Evolutionary conservation across 2,797 vertebrate genomes (phyloP).

Genomic region (Danio tinwini): DNA sequence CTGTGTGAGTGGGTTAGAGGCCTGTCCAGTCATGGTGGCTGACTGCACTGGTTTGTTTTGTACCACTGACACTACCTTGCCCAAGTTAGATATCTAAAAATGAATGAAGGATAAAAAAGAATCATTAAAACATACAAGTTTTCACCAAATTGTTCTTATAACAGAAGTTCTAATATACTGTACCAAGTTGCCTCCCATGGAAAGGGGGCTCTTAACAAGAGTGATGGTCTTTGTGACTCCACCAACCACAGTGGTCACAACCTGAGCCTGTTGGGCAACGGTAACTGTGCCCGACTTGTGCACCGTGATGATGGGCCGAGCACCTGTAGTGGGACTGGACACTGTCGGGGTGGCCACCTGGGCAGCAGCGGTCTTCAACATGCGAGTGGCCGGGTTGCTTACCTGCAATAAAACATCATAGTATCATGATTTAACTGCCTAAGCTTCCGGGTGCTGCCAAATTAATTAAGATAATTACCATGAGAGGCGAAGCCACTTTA

Average conservation of each 20-base stretch:
- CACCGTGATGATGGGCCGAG: slow-evolving; percentile 94
- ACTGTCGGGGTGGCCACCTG: slow-evolving; percentile 87
- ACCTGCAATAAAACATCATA: slow-evolving; percentile 74
- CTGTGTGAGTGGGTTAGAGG: slow-evolving; percentile 88
- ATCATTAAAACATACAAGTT: background rate
- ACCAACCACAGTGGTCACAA: slow-evolving; percentile 93
- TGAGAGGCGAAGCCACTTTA: slow-evolving; percentile 90
- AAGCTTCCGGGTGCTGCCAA: background rate
- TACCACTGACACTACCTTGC: slow-evolving; percentile 94
- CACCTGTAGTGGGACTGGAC: slow-evolving; percentile 81
- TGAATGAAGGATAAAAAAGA: slow-evolving; percentile 1
- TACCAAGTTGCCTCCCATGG: slow-evolving; percentile 90
- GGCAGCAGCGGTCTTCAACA: slow-evolving; percentile 94
- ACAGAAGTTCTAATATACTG: slow-evolving; percentile 46
- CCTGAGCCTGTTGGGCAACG: slow-evolving; percentile 93
- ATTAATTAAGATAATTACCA: slow-evolving; percentile 75
- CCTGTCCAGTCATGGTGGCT: slow-evolving; percentile 87
- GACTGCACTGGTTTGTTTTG: slow-evolving; percentile 94
- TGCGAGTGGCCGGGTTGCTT: slow-evolving; percentile 92
- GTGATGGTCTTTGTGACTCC: slow-evolving; percentile 97
- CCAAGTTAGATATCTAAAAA: slow-evolving; percentile 90
- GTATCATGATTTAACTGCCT: background rate
- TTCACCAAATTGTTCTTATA: too few species aligned
- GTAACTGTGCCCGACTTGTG: slow-evolving; percentile 95
- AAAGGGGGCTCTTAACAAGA: slow-evolving; percentile 93